Conservation (phyloP, 2,113 vertebrate genomes). For the Clarias gariepinus region DNA sequence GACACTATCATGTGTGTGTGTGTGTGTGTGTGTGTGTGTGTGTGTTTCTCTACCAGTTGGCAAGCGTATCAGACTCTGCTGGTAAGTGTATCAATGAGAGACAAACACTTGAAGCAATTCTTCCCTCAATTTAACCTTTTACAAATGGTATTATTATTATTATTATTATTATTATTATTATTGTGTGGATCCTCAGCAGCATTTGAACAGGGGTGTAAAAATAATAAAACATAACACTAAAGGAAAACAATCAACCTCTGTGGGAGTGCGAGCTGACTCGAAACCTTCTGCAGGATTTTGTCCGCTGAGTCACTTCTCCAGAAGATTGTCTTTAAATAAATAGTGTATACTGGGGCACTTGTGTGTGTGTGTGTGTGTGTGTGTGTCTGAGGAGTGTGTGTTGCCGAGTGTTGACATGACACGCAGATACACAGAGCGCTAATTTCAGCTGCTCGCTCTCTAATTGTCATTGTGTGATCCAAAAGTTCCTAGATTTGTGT, state of each 20-base stretch:
- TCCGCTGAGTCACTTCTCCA: neutral
- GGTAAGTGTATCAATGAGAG: too few relatives aligned
- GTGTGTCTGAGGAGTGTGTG: neutral
- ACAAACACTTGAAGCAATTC: too few relatives aligned
- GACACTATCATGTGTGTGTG: too few relatives aligned
- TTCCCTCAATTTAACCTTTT: too few relatives aligned
- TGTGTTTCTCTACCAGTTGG: too few relatives aligned
- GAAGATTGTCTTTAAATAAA: neutral
- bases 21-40: too few relatives aligned
- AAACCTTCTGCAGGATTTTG: neutral
- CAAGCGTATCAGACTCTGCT: too few relatives aligned
- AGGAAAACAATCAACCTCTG: neutral
- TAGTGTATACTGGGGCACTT: neutral
- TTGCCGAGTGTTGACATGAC: constrained; percentile 7
- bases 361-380: neutral
- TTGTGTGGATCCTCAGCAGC: too few relatives aligned
- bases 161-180: too few relatives aligned
- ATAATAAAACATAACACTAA: neutral
- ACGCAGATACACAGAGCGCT: constrained; percentile 6
- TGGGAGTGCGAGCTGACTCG: neutral
- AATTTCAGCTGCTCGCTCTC: constrained; percentile 3
- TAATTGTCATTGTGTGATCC: constrained; percentile 36
- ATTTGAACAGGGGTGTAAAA: neutral
- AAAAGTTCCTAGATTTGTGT: neutral
- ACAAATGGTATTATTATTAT: too few relatives aligned